Evolutionary conservation across 2,888 invertebrate species (phyloP), one percentile per base, ranked within the genome.

Genomic region (Machimus rusticus): DNA sequence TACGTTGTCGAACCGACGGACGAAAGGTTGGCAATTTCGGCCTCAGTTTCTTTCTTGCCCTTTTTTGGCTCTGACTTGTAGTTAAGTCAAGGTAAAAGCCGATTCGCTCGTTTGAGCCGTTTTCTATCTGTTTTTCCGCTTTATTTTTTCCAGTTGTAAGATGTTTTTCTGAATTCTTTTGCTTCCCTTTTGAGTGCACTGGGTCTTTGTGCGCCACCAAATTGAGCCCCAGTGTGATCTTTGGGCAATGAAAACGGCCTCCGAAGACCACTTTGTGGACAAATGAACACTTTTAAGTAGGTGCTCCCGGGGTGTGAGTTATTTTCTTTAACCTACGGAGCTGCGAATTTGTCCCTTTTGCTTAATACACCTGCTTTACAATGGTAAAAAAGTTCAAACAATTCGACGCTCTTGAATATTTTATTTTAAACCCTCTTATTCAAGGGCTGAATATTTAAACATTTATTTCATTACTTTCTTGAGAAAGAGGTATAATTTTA

Each of bases 21-120:
- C 79, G 79, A 79, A 79, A 79, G 51, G 51, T 79, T 46, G 79
- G 51, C 23, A 46, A 79, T 79, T 79, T 46, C 16, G 46, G 12
- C 12, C 66, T 12, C 28, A 23, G 9, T 28, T 66, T 28, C 28
- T 9, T 66, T 23, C 66, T 66, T 66, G 66, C 9, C 66, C 43
- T 55, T 51, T 51, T 6, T 79, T 43, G 8, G n/a, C 19, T 12
- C 78, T 39, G n/a, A 23, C 43, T 39, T 78, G 43, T 23, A 46
- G 78, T 43, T 78, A 78, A 78, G 43, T 43, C 79, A 79, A 79
- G 79, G 79, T 79, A 79, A 39, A 9, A 79, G 6, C 51, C 79
- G 51, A 51, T 79, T 46, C 51, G 23, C 19, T 46, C 51, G 46
- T 46, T 79, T 79, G 51, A 79, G 51, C 14, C 23, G 16, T 51